Percentiles rank a stretch among this genome's conserved stretches.
Evolutionary conservation across 2,888 invertebrate genomes (phyloP).

Genomic region (Petrophora chlorosata): DNA sequence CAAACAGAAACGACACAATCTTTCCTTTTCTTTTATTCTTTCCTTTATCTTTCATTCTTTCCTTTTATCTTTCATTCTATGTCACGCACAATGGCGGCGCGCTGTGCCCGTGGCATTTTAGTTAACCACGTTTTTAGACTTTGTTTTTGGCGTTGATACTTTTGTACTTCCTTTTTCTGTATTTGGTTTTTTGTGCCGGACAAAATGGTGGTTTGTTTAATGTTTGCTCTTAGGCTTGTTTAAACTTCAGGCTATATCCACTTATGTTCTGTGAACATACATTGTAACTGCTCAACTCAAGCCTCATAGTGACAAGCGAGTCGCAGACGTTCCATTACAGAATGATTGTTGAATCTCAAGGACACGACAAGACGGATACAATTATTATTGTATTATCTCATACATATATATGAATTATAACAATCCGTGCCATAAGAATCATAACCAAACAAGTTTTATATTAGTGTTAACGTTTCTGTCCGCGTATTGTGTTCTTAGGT

Average conservation of each 20-base stretch:
- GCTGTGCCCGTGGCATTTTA: conserved; percentile 72
- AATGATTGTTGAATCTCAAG: conserved; percentile 13
- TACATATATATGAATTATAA: conserved; percentile 21
- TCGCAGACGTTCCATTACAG: not conserved
- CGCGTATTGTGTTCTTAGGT: conserved; percentile 39
- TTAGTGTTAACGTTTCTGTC: conserved; percentile 34
- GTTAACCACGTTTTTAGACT: conserved; percentile 70
- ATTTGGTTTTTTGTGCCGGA: conserved; percentile 28
- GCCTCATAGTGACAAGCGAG: not conserved
- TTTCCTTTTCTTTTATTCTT: conserved; percentile 52
- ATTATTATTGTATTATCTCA: conserved; percentile 14
- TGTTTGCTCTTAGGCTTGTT: conserved; percentile 19
- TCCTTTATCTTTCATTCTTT: conserved; percentile 58
- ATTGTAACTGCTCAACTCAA: not conserved
- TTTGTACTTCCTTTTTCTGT: conserved; percentile 44
- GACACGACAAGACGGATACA: conserved; percentile 5
- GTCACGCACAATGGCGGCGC: conserved; percentile 72
- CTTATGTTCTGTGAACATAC: not conserved
- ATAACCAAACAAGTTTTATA: conserved; percentile 32
- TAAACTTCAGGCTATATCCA: conserved; percentile 13
- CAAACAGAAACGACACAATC: conserved; percentile 80
- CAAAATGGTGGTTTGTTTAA: conserved; percentile 30
- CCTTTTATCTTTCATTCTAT: conserved; percentile 63
- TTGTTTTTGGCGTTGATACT: conserved; percentile 60
- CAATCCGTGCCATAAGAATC: conserved; percentile 13